These are phyloP conservation scores for Embiotoca jacksoni DNA, from an alignment of 2,113 vertebrate genomes.

Conservation along the genomic window DNA sequence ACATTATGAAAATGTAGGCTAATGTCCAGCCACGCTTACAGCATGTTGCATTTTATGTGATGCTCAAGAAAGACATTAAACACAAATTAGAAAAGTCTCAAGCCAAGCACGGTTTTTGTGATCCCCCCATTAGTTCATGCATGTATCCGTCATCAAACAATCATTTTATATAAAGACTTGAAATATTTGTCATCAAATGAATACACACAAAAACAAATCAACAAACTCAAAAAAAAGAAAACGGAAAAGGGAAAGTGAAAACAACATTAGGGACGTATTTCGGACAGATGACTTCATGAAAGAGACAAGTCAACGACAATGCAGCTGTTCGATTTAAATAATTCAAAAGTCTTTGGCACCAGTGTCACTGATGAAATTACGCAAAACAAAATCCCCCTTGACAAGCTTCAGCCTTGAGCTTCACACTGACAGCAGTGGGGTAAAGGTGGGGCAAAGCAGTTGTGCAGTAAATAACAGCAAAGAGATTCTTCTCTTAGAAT, in stretches of 20 bases:
- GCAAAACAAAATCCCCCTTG: not conserved
- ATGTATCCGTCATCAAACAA: constrained; percentile 5
- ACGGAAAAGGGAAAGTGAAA: not conserved
- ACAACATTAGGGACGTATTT: constrained; percentile 4
- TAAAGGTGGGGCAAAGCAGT: not conserved
- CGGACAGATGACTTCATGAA: constrained; percentile 3
- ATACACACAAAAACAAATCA: not conserved
- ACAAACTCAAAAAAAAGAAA: not conserved
- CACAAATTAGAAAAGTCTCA: no score
- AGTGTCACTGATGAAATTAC: constrained; percentile 37
- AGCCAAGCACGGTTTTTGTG: not conserved
- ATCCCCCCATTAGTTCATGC: not conserved
- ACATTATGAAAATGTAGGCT: not conserved
- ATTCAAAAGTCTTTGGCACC: constrained; percentile 34
- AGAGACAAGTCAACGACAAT: constrained; percentile 49
- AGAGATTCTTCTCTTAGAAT: not conserved
- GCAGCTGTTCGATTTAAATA: constrained; percentile 63
- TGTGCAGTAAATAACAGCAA: not conserved
- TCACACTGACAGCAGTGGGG: constrained; percentile 16
- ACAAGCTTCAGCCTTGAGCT: not conserved
- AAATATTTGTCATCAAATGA: not conserved
- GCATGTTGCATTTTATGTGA: no score
- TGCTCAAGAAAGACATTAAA: no score
- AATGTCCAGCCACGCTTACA: not conserved
- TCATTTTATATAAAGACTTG: not conserved